phyloP scores from a whole-genome alignment of 1,140 invertebrate genomes.

The Archivesica marissinica region DNA sequence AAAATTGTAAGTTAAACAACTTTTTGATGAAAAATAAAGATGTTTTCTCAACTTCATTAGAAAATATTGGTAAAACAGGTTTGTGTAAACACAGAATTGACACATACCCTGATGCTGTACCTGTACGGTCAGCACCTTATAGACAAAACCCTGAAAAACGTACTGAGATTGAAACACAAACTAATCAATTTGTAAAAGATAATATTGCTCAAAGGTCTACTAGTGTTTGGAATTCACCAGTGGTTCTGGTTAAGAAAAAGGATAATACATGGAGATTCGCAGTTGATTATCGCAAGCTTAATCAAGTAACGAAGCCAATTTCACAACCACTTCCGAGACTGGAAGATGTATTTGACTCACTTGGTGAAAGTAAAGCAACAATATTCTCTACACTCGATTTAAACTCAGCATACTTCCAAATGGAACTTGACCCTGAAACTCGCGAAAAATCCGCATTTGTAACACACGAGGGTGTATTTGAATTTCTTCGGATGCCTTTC shows the following conservation, averaged over 20 bases:
- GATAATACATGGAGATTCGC: conserved; percentile 54
- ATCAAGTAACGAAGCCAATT: conserved; percentile 44
- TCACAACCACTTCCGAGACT: conserved; percentile 50
- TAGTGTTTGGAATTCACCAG: conserved; percentile 60
- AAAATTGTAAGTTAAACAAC: conserved; percentile 30
- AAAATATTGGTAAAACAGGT: conserved; percentile 55
- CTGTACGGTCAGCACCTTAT: conserved; percentile 39
- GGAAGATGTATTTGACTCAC: conserved; percentile 58
- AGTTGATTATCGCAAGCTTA: conserved; percentile 65
- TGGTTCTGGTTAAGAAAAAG: conserved; percentile 69
- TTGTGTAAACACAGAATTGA: conserved; percentile 60
- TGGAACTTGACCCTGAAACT: conserved; percentile 52
- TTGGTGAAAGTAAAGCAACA: conserved; percentile 30
- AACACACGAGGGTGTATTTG: conserved; percentile 60
- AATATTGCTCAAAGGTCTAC: conserved; percentile 53
- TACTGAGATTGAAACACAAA: conserved; percentile 44
- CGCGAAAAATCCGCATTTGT: conserved; percentile 62
- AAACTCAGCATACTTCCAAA: conserved; percentile 63
- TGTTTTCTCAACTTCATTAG: conserved; percentile 56
- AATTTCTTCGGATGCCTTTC: conserved; percentile 61
- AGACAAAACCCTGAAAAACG: conserved; percentile 19
- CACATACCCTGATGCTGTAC: conserved; percentile 33
- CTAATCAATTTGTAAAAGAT: conserved; percentile 49
- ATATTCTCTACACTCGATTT: conserved; percentile 62
- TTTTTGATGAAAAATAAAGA: conserved; percentile 57